Evolutionary conservation across 2,888 invertebrate species (phyloP).

Genomic region (Parascotia fuliginaria): DNA sequence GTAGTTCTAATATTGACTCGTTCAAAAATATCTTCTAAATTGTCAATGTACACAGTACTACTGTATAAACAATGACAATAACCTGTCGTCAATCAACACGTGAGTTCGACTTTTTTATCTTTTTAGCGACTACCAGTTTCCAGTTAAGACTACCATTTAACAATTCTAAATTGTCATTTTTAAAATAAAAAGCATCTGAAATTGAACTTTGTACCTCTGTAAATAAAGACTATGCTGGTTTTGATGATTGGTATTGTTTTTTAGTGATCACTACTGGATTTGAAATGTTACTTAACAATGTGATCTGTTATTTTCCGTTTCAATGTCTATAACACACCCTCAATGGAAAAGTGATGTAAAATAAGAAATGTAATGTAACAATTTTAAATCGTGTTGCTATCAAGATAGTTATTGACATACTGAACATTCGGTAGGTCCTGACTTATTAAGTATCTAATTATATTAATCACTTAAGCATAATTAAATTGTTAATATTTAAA

Average conservation of each 20-base stretch:
- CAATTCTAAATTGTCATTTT: background rate
- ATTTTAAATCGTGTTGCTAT: too few relatives aligned
- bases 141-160: conserved; percentile 29
- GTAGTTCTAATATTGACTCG: conserved; percentile 20
- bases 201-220: conserved; percentile 1
- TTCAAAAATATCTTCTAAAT: conserved; percentile 35
- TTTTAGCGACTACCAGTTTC: conserved; percentile 63
- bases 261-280: conserved; percentile 14
- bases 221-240: background rate
- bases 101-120: conserved; percentile 66
- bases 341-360: too few relatives aligned
- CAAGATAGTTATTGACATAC: too few relatives aligned
- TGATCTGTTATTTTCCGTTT: conserved; percentile 16
- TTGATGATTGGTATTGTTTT: background rate
- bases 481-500: too few relatives aligned
- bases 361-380: too few relatives aligned
- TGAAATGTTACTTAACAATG: conserved; percentile 21
- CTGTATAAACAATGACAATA: conserved; percentile 49
- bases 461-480: too few relatives aligned
- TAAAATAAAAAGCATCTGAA: conserved; percentile 2
- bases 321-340: background rate
- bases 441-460: too few relatives aligned
- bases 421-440: too few relatives aligned
- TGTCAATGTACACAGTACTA: conserved; percentile 35
- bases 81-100: conserved; percentile 64